Evolutionary conservation across 2,113 vertebrate genomes (phyloP), one percentile per base, ranked within the genome.

Genomic region (Rhegmatorhina hoffmannsi): DNA sequence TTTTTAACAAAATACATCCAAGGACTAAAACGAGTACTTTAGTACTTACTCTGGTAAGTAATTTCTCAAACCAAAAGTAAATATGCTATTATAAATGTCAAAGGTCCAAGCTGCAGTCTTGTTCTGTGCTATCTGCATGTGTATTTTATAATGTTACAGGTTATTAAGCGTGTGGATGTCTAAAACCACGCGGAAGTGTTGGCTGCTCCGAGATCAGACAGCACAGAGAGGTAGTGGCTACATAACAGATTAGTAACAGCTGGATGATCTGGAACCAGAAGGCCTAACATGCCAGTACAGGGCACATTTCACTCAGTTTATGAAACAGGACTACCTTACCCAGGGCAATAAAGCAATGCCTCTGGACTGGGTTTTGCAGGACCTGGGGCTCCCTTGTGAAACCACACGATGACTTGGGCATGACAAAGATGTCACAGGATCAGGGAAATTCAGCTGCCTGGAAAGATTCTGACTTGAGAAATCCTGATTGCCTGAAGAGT

Each of bases 341-440:
- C 72, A 69, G 69, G 93, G 95, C 84, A 82, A 89, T 94, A 19
- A 90, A 94, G 77, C 85, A 93, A 62, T 90, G 95, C 95, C 83
- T 95, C 76, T 92, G 38, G 83, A 94, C 11, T 83, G 86, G 88
- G 75, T 64, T 96, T 73, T 95, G 85, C 88, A 92, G 85, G 80
- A 89, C 95, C 94, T 8, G 6, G 23, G 92, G 94, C 90, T 95
- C 13, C 69, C 76, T 85, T 82, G 43, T 92, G 87, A 82, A 95
- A 70, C 85, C 52, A 7, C 8, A 2, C 23, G n/a, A 69, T 82
- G 83, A 91, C 85, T 92, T 93, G 72, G 69, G 33, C 64, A 79
- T 96, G 91, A 88, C 94, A 94, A 96, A 95, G 87, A 95, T 95
- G 94, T 89, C 87, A 94, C 34, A 34, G 66, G 82, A 95, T 94